Evolutionary conservation across 2,113 vertebrate species (phyloP).

Genomic region (Antechinus stuartii): DNA sequence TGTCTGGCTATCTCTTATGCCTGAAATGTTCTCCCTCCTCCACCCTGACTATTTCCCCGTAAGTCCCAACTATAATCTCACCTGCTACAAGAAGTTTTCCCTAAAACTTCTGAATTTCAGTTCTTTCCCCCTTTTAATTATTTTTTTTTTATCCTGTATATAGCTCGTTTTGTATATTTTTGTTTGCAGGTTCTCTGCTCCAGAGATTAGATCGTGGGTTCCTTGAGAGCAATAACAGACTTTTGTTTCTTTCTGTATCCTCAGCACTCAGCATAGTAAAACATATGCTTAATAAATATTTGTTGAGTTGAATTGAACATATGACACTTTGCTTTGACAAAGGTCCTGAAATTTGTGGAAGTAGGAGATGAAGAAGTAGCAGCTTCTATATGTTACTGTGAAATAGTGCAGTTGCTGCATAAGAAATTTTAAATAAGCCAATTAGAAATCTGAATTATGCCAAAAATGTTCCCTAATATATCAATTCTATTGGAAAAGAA

Average conservation of each 20-base stretch:
- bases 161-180: not conserved
- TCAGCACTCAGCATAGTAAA: no score
- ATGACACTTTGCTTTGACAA: not conserved
- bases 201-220: not conserved
- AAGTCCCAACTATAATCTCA: not conserved
- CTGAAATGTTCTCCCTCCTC: not conserved
- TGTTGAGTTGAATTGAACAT: not conserved
- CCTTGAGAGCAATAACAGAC: not conserved
- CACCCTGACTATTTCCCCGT: not conserved
- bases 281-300: not conserved
- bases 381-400: not conserved
- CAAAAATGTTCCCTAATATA: not conserved
- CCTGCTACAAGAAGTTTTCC: not conserved
- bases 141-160: no score
- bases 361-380: not conserved
- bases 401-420: not conserved
- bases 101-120: not conserved
- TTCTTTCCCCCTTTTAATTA: no score
- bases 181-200: not conserved
- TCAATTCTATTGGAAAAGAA: not conserved
- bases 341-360: not conserved
- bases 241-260: not conserved
- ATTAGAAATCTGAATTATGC: not conserved
- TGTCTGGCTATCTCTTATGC: no score
- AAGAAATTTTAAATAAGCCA: not conserved